phyloP scores from a whole-genome alignment of 2,113 vertebrate species.

The Scortum barcoo region DNA sequence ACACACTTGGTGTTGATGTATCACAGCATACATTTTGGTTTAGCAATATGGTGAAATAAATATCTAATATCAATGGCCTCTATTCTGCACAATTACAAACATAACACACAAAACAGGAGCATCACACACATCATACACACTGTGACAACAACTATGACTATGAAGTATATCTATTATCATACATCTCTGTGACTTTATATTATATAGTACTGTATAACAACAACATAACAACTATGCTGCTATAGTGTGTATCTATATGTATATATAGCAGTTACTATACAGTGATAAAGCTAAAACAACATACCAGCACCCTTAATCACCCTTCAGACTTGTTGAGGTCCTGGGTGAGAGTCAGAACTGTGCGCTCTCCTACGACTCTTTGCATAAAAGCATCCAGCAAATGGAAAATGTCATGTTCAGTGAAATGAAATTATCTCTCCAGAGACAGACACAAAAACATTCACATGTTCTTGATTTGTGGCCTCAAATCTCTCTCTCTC shows the following conservation, averaged over 20 bases:
- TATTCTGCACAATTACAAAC: not conserved
- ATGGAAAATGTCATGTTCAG: slow-evolving; percentile 26
- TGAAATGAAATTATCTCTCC: slow-evolving; percentile 40
- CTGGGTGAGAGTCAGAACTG: not conserved
- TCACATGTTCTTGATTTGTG: slow-evolving; percentile 46
- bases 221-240: too few relatives aligned
- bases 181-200: not conserved
- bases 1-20: not conserved
- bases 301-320: too few relatives aligned
- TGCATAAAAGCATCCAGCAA: slow-evolving; percentile 1
- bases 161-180: not conserved
- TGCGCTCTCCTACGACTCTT: not conserved
- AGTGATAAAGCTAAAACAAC: too few relatives aligned
- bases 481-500: slow-evolving; percentile 37
- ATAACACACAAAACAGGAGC: not conserved
- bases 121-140: not conserved
- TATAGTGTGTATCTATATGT: too few relatives aligned
- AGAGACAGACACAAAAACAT: slow-evolving; percentile 35
- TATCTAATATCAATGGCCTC: not conserved
- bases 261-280: too few relatives aligned
- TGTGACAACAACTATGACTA: not conserved
- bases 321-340: too few relatives aligned
- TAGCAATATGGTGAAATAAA: not conserved
- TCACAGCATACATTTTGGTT: not conserved
- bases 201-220: too few relatives aligned